phyloP scores from a whole-genome alignment of 2,113 vertebrate genomes.

The Arenaria interpres region DNA sequence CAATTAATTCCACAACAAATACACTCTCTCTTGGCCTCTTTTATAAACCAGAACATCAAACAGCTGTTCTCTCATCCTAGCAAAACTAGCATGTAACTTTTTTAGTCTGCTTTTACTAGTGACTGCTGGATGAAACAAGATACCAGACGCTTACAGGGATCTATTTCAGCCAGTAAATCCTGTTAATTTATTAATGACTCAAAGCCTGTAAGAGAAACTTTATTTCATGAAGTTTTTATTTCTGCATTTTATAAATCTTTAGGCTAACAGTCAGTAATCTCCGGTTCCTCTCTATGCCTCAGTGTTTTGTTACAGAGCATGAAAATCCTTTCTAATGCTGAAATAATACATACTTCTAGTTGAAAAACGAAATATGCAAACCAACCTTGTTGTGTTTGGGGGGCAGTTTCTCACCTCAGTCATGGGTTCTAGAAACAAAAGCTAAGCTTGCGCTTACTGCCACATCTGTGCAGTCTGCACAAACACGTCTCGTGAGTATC shows the following conservation, averaged over 20 bases:
- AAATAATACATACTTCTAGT: not conserved
- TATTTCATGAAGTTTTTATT: conserved; percentile 24
- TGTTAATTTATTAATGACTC: conserved; percentile 11
- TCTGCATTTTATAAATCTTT: conserved; percentile 9
- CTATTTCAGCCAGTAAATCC: conserved; percentile 28
- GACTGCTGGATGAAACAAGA: conserved; percentile 30
- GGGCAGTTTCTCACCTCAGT: not conserved
- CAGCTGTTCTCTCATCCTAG: conserved; percentile 55
- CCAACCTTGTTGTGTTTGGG: not conserved
- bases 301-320: not conserved
- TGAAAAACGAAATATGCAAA: not conserved
- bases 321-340: not conserved
- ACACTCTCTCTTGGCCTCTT: conserved; percentile 43
- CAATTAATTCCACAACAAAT: conserved; percentile 63
- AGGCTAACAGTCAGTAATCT: not conserved
- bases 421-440: not conserved
- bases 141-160: not conserved
- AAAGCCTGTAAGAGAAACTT: not conserved
- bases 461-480: not conserved
- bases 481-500: rapidly evolving
- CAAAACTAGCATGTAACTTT: not conserved
- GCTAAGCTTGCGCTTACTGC: not conserved
- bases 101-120: conserved; percentile 4
- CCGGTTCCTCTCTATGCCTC: not conserved
- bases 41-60: conserved; percentile 55